Evolutionary conservation across 30 jellyfish, hydroid and myxozoan species (phyloP).

Genomic region (Cassiopea andromeda): DNA sequence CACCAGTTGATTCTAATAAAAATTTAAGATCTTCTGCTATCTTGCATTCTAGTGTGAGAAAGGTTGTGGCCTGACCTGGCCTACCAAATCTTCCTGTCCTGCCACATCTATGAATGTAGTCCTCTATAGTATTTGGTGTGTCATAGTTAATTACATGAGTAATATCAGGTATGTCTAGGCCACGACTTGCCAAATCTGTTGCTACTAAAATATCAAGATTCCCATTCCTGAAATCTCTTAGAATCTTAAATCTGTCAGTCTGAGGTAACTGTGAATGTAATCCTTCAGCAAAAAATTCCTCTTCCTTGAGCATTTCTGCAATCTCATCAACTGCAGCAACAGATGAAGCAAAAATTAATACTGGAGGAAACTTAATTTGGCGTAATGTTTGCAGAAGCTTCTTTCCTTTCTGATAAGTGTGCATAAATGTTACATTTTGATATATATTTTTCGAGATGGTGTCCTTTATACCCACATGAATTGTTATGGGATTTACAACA

Average conservation of each 20-base stretch:
- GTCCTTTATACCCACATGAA: conserved; percentile 79
- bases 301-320: conserved; percentile 66
- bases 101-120: conserved; percentile 94
- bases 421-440: conserved; percentile 77
- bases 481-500: conserved; percentile 73
- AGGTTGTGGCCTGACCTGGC: conserved; percentile 88
- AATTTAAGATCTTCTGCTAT: conserved; percentile 84
- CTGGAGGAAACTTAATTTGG: conserved; percentile 88
- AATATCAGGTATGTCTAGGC: conserved; percentile 81
- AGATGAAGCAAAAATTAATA: conserved; percentile 73
- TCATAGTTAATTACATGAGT: conserved; percentile 93
- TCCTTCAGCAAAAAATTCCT: conserved; percentile 89
- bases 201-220: conserved; percentile 87
- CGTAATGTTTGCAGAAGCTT: conserved; percentile 75
- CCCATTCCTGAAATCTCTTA: conserved; percentile 68
- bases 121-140: conserved; percentile 84
- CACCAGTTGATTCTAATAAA: conserved; percentile 70
- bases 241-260: conserved; percentile 46
- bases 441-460: conserved; percentile 66
- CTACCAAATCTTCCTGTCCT: conserved; percentile 96
- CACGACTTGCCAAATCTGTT: conserved; percentile 94
- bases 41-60: conserved; percentile 85
- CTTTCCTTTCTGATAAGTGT: conserved; percentile 77
- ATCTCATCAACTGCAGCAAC: conserved; percentile 68
- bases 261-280: conserved; percentile 84